These are phyloP conservation scores for Penaeus japonicus DNA, from an alignment of 1,140 invertebrate genomes.

Conservation along the genomic window DNA sequence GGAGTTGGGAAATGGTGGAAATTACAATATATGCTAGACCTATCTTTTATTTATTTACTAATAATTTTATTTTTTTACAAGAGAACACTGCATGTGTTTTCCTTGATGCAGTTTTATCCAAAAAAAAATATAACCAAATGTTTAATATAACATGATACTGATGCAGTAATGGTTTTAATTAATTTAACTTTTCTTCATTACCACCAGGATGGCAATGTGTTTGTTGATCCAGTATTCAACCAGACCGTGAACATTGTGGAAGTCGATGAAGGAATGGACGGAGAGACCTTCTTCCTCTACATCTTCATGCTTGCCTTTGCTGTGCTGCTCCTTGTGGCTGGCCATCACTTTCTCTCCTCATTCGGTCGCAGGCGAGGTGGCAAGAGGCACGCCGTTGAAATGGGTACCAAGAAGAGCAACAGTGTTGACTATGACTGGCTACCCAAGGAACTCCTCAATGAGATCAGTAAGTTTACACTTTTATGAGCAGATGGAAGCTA, in stretches of 20 bases:
- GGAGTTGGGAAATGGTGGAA: neutral
- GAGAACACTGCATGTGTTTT: too few relatives aligned
- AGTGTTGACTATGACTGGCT: constrained; percentile 97
- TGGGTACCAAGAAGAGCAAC: constrained; percentile 82
- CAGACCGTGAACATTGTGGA: constrained; percentile 98
- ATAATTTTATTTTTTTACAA: too few relatives aligned
- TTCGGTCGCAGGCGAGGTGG: constrained; percentile 73
- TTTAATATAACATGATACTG: too few relatives aligned
- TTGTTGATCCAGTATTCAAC: constrained; percentile 94
- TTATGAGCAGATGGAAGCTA: neutral
- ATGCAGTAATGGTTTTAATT: neutral
- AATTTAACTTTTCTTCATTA: constrained; percentile 58
- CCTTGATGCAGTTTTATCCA: too few relatives aligned
- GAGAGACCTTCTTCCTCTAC: constrained; percentile 98
- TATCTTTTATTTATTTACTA: too few relatives aligned
- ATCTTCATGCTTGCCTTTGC: constrained; percentile 89
- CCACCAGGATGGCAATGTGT: constrained; percentile 73
- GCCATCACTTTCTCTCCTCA: constrained; percentile 83
- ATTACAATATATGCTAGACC: too few relatives aligned
- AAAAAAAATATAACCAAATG: too few relatives aligned
- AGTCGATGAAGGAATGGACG: constrained; percentile 95
- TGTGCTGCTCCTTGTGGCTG: constrained; percentile 85
- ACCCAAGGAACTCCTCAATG: constrained; percentile 82
- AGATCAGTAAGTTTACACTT: constrained; percentile 21
- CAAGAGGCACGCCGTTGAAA: constrained; percentile 71